phyloP scores from a whole-genome alignment of 2,888 invertebrate species.

The Halictus quadricinctus region DNA sequence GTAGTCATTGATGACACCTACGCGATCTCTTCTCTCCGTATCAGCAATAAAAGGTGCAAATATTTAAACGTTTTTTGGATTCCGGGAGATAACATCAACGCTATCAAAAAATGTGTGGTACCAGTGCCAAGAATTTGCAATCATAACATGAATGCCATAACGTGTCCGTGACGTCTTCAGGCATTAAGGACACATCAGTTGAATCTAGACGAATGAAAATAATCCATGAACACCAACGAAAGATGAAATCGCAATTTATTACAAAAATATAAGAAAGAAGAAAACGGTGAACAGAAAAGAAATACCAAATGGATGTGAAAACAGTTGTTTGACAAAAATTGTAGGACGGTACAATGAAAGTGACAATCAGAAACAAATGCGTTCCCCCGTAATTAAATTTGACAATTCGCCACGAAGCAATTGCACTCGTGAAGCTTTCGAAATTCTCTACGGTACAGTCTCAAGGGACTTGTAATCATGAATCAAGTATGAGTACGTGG shows the following conservation, averaged over 20 bases:
- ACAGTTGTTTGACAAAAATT: too few relatives aligned
- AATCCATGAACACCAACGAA: neutral
- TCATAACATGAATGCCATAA: neutral
- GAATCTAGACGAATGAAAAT: neutral
- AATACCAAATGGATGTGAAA: too few relatives aligned
- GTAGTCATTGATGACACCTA: neutral
- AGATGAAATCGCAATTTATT: too few relatives aligned
- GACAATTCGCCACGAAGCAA: slow-evolving; percentile 17
- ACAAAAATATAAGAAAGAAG: too few relatives aligned
- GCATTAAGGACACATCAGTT: neutral
- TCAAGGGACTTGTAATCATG: slow-evolving; percentile 28
- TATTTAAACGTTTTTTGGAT: slow-evolving; percentile 40
- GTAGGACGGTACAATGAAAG: too few relatives aligned
- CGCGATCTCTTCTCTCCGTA: slow-evolving; percentile 15
- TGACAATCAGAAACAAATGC: too few relatives aligned
- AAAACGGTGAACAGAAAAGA: too few relatives aligned
- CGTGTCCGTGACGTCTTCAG: neutral
- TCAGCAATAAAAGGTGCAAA: slow-evolving; percentile 30
- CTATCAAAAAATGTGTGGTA: neutral
- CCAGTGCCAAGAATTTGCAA: neutral
- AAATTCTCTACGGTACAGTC: slow-evolving; percentile 4
- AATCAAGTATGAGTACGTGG: slow-evolving; percentile 27
- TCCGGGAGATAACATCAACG: neutral
- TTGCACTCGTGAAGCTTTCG: slow-evolving; percentile 23
- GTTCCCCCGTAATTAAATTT: neutral